Percentiles rank a stretch among this genome's conserved stretches.
Conservation (phyloP, 2,888 invertebrate genomes). For the Spilosoma lubricipeda region DNA sequence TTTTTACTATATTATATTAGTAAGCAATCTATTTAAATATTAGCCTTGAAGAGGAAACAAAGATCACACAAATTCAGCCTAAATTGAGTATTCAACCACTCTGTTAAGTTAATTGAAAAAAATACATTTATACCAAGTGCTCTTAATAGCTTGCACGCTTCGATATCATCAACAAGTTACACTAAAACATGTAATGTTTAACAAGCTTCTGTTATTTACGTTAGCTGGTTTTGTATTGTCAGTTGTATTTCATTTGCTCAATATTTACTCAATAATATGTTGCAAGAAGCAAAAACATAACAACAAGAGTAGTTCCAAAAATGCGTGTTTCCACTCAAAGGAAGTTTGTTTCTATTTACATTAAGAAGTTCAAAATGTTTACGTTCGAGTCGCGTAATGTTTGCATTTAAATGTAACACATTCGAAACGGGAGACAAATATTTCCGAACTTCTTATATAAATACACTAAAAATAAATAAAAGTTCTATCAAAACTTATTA, state of each 20-base stretch:
- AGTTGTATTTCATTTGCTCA: background rate
- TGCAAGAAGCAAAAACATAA: background rate
- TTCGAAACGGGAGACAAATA: conserved; percentile 41
- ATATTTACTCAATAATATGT: conserved; percentile 11
- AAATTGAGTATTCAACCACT: conserved; percentile 43
- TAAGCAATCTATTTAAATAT: conserved; percentile 39
- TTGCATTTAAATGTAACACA: conserved; percentile 45
- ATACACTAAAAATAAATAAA: conserved; percentile 24
- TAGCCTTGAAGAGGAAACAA: conserved; percentile 33
- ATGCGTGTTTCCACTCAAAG: conserved; percentile 45
- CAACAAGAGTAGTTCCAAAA: conserved; percentile 23
- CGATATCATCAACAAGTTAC: conserved; percentile 21
- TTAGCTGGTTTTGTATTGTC: background rate
- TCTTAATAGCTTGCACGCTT: conserved; percentile 25
- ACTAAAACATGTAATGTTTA: conserved; percentile 31
- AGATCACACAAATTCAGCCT: conserved; percentile 27
- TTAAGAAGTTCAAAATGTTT: conserved; percentile 42
- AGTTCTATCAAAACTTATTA: background rate
- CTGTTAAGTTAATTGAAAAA: conserved; percentile 37
- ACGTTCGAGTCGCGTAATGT: conserved; percentile 42
- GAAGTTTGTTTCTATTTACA: conserved; percentile 47
- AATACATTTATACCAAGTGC: conserved; percentile 24
- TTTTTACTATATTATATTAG: conserved; percentile 42
- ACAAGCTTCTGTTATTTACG: background rate
- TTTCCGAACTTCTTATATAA: conserved; percentile 34